Percentiles rank a stretch among this genome's conserved stretches.
Evolutionary conservation across 2,113 vertebrate genomes (phyloP).

Genomic region (Amphiprion percula): DNA sequence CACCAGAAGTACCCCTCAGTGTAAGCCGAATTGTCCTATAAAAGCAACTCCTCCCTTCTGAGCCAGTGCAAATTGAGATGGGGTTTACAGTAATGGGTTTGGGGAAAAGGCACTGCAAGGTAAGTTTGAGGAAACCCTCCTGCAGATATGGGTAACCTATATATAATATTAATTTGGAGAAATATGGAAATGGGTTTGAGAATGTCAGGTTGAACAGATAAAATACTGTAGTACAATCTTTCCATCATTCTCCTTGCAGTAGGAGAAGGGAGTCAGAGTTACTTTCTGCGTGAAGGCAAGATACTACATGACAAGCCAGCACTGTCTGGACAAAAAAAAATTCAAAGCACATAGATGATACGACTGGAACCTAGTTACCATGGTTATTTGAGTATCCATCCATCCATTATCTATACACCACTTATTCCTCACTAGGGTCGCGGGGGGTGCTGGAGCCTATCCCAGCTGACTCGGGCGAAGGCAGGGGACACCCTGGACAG

Average conservation of each 20-base stretch:
- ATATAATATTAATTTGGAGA: constrained; percentile 20
- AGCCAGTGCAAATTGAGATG: constrained; percentile 65
- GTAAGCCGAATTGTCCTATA: constrained; percentile 57
- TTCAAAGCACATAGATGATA: constrained; percentile 19
- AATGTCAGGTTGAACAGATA: constrained; percentile 1
- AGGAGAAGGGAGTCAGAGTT: not conserved
- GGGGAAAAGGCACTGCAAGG: constrained; percentile 22
- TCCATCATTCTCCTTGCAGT: not conserved
- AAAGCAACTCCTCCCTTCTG: constrained; percentile 63
- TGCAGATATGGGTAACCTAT: constrained; percentile 42
- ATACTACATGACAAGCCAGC: constrained; percentile 5
- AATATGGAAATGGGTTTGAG: not conserved
- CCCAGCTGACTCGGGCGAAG: too few relatives aligned
- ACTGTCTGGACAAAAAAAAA: constrained; percentile 32
- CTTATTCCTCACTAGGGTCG: too few relatives aligned
- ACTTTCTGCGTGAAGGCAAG: constrained; percentile 11
- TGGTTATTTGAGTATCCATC: constrained; percentile 52
- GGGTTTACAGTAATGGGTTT: constrained; percentile 71
- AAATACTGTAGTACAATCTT: not conserved
- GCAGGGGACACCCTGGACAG: too few relatives aligned
- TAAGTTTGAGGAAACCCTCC: constrained; percentile 15
- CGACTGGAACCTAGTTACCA: constrained; percentile 37
- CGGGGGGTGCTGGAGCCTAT: too few relatives aligned
- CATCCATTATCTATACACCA: too few relatives aligned
- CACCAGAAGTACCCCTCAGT: constrained; percentile 43